Percentiles rank a stretch among this genome's conserved stretches.
phyloP scores from a whole-genome alignment of 2,113 vertebrate species.

The Syngnathus scovelli region DNA sequence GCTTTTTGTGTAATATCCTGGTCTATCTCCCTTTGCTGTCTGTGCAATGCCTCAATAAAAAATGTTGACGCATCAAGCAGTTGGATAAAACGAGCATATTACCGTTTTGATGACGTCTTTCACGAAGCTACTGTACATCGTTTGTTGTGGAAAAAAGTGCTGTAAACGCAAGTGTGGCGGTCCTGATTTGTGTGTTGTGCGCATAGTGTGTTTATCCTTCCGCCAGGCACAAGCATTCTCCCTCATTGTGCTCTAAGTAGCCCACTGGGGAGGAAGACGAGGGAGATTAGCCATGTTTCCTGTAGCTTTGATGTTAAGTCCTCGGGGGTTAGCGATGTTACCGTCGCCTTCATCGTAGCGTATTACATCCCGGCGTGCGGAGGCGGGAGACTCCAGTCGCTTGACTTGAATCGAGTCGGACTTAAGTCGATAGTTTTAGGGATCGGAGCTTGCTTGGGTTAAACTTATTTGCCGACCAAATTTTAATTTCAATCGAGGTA shows the following conservation, averaged over 20 bases:
- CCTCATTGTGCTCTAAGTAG: conserved; percentile 44
- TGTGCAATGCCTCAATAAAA: background rate
- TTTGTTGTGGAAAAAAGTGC: background rate
- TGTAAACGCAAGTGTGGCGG: background rate
- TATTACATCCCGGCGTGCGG: conserved; percentile 52
- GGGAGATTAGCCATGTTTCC: conserved; percentile 67
- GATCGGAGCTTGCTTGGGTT: too few relatives aligned
- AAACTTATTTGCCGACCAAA: too few relatives aligned
- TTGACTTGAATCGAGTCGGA: background rate
- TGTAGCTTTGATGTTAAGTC: conserved; percentile 70
- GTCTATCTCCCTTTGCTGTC: background rate
- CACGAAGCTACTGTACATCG: background rate
- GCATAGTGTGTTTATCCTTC: conserved; percentile 31
- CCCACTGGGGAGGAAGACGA: conserved; percentile 52
- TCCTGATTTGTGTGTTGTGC: conserved; percentile 34
- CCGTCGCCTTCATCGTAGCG: conserved; percentile 50
- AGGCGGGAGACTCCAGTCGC: background rate
- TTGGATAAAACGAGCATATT: background rate
- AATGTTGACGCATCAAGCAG: background rate
- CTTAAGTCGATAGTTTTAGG: background rate
- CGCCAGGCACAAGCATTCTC: conserved; percentile 44
- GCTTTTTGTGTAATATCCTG: too few relatives aligned
- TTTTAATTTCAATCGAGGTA: background rate
- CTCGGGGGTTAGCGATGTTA: conserved; percentile 42
- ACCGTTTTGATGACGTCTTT: background rate